These are phyloP conservation scores for Melanostoma mellinum DNA, from an alignment of 2,888 invertebrate genomes.

Conservation along the genomic window DNA sequence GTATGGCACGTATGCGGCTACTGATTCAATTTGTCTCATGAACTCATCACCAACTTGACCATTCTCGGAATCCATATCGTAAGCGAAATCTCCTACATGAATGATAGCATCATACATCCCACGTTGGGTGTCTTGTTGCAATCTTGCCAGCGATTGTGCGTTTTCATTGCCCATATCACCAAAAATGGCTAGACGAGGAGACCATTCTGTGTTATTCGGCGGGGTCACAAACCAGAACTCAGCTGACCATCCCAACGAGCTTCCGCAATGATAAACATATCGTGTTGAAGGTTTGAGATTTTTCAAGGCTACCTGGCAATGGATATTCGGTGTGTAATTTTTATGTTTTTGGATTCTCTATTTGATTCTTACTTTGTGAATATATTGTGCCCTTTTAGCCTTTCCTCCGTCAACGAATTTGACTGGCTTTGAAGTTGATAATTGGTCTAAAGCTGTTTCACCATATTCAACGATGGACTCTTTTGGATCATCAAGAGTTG, in stretches of 20 bases:
- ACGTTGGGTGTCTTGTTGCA: conserved; percentile 92
- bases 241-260: conserved; percentile 91
- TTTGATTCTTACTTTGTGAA: conserved; percentile 87
- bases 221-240: conserved; percentile 89
- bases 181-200: conserved; percentile 91
- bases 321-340: conserved; percentile 6
- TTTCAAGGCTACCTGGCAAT: conserved; percentile 81
- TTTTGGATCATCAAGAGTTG: conserved; percentile 87
- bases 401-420: conserved; percentile 90
- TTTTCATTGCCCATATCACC: conserved; percentile 98
- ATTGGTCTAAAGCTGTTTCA: conserved; percentile 83
- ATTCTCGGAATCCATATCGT: conserved; percentile 93
- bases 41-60: conserved; percentile 94
- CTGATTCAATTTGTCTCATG: conserved; percentile 94
- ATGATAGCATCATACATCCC: conserved; percentile 92
- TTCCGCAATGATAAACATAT: conserved; percentile 93
- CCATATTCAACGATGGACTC: conserved; percentile 90
- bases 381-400: conserved; percentile 86
- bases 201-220: conserved; percentile 87
- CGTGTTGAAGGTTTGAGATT: conserved; percentile 85
- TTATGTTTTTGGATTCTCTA: not conserved
- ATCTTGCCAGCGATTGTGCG: conserved; percentile 90
- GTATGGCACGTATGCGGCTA: conserved; percentile 95
- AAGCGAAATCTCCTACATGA: conserved; percentile 97
- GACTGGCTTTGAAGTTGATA: conserved; percentile 83